Percentiles rank a stretch among this genome's conserved stretches.
These are phyloP conservation scores for Falco punctatus DNA, from an alignment of 2,113 vertebrate genomes.

Conservation along the genomic window DNA sequence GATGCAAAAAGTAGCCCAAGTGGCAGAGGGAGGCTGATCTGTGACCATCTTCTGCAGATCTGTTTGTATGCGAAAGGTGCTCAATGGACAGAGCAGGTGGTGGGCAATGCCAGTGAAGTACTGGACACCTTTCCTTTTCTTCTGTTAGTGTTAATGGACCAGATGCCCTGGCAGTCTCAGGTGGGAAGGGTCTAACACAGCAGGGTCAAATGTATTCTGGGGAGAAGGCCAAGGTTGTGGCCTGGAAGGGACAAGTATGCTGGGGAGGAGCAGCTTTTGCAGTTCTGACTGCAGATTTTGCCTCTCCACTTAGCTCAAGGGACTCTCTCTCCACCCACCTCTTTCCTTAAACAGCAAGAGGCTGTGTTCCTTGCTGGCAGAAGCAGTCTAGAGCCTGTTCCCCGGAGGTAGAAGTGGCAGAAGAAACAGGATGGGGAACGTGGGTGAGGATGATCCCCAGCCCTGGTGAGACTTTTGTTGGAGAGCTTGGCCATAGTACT, in stretches of 20 bases:
- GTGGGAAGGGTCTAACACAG: background rate
- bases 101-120: background rate
- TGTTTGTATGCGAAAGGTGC: background rate
- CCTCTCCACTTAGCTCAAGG: background rate
- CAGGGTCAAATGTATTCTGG: background rate
- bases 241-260: background rate
- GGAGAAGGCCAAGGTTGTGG: background rate
- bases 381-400: constrained; percentile 42
- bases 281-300: background rate
- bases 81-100: background rate
- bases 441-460: constrained; percentile 13
- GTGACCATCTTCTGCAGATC: background rate
- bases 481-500: background rate
- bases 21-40: background rate
- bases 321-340: constrained; percentile 34
- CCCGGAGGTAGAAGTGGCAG: constrained; percentile 37
- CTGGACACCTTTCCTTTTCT: background rate
- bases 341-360: constrained; percentile 41
- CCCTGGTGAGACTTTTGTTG: background rate
- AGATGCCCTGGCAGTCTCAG: background rate
- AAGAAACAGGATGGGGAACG: background rate
- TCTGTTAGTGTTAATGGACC: background rate
- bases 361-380: background rate
- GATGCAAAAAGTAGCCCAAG: too few species aligned
- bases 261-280: background rate